Evolutionary conservation across 2,113 vertebrate species (phyloP), one percentile per base, ranked within the genome.

Genomic region (Seriola quinqueradiata): DNA sequence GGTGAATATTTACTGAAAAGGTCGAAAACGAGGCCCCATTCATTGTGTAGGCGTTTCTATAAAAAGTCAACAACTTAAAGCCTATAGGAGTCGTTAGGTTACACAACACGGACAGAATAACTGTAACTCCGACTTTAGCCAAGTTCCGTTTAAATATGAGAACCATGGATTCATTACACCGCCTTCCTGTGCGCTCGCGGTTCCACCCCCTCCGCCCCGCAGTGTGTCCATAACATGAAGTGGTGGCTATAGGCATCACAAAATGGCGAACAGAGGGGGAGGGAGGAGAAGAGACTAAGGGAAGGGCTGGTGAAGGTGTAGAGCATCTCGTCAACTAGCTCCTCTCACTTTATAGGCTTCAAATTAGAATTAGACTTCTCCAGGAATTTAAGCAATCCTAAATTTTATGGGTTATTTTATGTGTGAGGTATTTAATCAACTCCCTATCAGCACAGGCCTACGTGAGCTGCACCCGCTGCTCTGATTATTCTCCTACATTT

Each of bases 241-340:
- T 69, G 84, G 87, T 69, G 84, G 81, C 76, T 80, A 64, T 78
- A 83, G 36, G 81, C 73, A 14, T 40, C 77, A 85, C 88, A 93
- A 90, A 90, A 90, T 91, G 88, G 89, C 84, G 76, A 87, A 79
- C 5, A 14, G 66, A 74, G 76, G 21, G 59, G 70, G 76, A n/a
- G 59, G 68, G 77, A 78, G 81, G 55, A 50, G 65, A 46, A 21
- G 71, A 9, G 36, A 55, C 52, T 1, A 32, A 61, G 12, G 79
- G 42, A 36, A 58, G 70, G 64, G 61, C 66, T 58, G 75, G 19
- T 28, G 52, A 25, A 74, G 42, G 72, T 72, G 77, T 5, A 8
- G 58, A 70, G 17, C 42, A 8, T 55, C 64, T 46, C 52, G 23
- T 21, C 12, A 55, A 0, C n/a, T 7, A 19, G 65, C 64, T 42